Percentiles rank a stretch among this genome's conserved stretches.
These are phyloP conservation scores for Corvus moneduloides DNA, from an alignment of 2,113 vertebrate species.

Conservation along the genomic window DNA sequence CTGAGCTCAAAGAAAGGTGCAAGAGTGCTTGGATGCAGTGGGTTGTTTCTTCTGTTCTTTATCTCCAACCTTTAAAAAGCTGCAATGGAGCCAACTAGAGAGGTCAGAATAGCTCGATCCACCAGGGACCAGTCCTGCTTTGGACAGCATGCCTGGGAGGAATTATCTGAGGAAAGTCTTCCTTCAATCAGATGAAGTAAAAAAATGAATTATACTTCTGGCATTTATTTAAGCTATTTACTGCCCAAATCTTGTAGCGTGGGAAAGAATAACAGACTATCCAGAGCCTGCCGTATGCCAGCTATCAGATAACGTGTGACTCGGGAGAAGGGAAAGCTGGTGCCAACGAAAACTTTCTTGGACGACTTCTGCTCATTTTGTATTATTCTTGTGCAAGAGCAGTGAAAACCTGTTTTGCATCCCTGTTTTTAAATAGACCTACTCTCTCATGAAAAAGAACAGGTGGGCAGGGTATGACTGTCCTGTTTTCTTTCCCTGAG, in stretches of 20 bases:
- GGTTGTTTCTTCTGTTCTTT: not conserved
- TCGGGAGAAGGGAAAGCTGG: not conserved
- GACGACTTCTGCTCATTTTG: not conserved
- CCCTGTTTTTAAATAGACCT: not conserved
- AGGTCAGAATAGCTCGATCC: not conserved
- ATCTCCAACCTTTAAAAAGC: not conserved
- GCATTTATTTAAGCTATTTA: conserved; percentile 30
- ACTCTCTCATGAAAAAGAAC: not conserved
- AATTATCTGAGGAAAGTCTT: conserved; percentile 16
- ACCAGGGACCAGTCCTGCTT: not conserved
- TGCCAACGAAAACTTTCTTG: conserved; percentile 42
- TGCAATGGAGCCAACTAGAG: not conserved
- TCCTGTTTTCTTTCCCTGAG: not conserved
- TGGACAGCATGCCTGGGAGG: not conserved
- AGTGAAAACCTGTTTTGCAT: not conserved
- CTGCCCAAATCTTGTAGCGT: conserved; percentile 10
- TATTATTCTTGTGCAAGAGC: not conserved
- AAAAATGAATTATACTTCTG: conserved; percentile 11
- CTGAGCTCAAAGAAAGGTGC: not conserved
- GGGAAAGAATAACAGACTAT: conserved; percentile 55
- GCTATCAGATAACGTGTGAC: not conserved
- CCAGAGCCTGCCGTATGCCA: not conserved
- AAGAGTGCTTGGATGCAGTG: not conserved
- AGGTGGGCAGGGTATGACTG: not conserved
- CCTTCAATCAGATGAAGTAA: conserved; percentile 21